Evolutionary conservation across 2,113 vertebrate species (phyloP).

Genomic region (Oncorhynchus gorbuscha): DNA sequence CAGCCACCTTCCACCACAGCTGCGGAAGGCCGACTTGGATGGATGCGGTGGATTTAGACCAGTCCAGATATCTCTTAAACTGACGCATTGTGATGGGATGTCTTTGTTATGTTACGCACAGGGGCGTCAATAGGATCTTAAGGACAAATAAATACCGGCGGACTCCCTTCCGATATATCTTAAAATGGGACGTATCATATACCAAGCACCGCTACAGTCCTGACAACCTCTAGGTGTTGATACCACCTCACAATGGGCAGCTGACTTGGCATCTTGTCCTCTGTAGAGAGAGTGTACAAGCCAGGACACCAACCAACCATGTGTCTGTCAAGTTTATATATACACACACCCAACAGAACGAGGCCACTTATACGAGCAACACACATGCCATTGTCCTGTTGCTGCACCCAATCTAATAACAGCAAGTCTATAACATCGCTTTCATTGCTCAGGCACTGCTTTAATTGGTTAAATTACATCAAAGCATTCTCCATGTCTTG

Average conservation of each 20-base stretch:
- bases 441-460: background rate
- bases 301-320: constrained; percentile 43
- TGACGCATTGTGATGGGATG: no score
- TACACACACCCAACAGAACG: constrained; percentile 23
- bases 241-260: constrained; percentile 26
- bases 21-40: no score
- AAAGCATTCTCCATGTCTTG: constrained; percentile 29
- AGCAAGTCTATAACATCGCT: constrained; percentile 40
- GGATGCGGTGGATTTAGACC: no score
- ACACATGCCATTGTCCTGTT: constrained; percentile 32
- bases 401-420: constrained; percentile 37
- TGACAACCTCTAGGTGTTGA: background rate
- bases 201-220: background rate
- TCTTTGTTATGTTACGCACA: no score
- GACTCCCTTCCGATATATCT: constrained; percentile 8
- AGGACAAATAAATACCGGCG: background rate
- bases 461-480: constrained; percentile 32
- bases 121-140: no score
- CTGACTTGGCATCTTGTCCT: constrained; percentile 51
- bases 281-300: constrained; percentile 40
- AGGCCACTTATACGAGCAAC: constrained; percentile 37
- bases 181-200: background rate
- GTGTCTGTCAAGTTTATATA: constrained; percentile 53
- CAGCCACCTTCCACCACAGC: no score
- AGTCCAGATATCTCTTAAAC: no score